A percentile compares a stretch with the other conserved stretches of the same genome.
phyloP scores from a whole-genome alignment of 2,888 invertebrate genomes.

The Ecdyonurus torrentis region DNA sequence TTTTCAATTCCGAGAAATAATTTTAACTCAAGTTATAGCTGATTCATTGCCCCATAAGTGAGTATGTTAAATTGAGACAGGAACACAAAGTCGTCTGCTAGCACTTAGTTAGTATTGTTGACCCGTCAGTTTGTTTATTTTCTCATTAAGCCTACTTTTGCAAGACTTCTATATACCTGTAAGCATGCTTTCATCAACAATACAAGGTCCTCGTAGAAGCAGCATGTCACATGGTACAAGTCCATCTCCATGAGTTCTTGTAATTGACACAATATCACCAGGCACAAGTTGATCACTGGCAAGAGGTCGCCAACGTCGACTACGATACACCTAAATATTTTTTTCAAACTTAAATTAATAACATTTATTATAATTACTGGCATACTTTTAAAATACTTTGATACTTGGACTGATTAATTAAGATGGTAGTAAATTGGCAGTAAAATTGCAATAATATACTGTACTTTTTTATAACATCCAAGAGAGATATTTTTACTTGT shows the following conservation, averaged over 20 bases:
- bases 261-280: conserved; percentile 91
- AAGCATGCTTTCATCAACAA: conserved; percentile 98
- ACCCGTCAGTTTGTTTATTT: too few species aligned
- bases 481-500: too few species aligned
- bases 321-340: conserved; percentile 60
- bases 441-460: not conserved
- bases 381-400: too few species aligned
- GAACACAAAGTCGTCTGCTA: too few species aligned
- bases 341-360: too few species aligned
- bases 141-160: too few species aligned
- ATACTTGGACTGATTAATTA: not conserved
- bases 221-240: conserved; percentile 94
- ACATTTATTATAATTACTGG: too few species aligned
- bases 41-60: too few species aligned
- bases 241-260: conserved; percentile 73
- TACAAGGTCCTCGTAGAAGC: conserved; percentile 84
- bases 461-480: not conserved
- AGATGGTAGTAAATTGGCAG: not conserved
- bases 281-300: conserved; percentile 80
- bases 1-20: too few species aligned
- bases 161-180: conserved; percentile 62
- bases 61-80: too few species aligned
- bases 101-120: too few species aligned
- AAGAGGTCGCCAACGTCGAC: conserved; percentile 74
- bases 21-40: too few species aligned